These are phyloP conservation scores for Calosoma granatense DNA, from an alignment of 1,140 invertebrate species.

Conservation along the genomic window DNA sequence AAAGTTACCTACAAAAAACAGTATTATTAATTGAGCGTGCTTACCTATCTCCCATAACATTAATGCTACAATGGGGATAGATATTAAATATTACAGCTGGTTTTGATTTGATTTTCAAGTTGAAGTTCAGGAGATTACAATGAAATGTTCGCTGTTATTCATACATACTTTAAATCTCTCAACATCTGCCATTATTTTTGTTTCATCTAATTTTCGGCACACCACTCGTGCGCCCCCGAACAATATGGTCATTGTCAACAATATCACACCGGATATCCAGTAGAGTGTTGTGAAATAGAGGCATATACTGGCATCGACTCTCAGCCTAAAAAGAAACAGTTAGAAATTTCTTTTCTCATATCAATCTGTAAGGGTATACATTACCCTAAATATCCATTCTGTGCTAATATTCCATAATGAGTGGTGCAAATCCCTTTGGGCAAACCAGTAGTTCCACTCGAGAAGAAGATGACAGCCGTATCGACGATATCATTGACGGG, in stretches of 20 bases:
- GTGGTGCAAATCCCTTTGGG: constrained; percentile 62
- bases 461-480: constrained; percentile 30
- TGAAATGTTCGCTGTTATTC: too few species aligned
- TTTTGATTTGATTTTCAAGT: too few species aligned
- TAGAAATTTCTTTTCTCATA: too few species aligned
- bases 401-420: constrained; percentile 29
- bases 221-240: constrained; percentile 26
- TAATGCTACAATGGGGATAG: too few species aligned
- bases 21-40: too few species aligned
- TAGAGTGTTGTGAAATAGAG: not conserved
- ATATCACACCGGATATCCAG: not conserved
- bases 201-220: constrained; percentile 29
- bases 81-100: too few species aligned
- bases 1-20: not conserved
- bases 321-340: too few species aligned
- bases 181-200: too few species aligned
- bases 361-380: not conserved
- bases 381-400: not conserved
- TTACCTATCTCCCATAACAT: too few species aligned
- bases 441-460: constrained; percentile 60
- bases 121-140: too few species aligned
- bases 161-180: too few species aligned
- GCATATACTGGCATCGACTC: not conserved
- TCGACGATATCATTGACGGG: constrained; percentile 11
- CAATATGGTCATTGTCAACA: constrained; percentile 21